Conservation (phyloP, 2,113 vertebrate species). For the Ptychochromis oligacanthus region DNA sequence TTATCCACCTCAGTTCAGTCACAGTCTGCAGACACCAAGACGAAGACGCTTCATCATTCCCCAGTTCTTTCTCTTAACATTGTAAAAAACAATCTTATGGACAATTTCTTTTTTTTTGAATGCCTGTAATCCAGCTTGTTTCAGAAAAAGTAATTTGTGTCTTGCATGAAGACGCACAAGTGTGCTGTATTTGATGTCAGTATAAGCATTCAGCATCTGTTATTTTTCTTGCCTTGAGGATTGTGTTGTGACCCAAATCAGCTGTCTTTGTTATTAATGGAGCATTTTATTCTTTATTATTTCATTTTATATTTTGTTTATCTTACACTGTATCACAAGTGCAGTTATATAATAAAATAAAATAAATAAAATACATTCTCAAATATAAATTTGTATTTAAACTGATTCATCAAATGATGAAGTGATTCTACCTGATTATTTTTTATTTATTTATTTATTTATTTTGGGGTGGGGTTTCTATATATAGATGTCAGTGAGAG, state of each 20-base stretch:
- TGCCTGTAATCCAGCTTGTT: neutral
- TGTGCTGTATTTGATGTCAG: neutral
- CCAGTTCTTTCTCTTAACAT: neutral
- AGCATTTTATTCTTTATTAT: neutral
- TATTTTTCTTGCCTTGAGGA: neutral
- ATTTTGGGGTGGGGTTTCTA: too few species aligned
- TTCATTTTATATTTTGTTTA: neutral
- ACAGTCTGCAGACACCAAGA: neutral
- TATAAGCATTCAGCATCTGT: neutral
- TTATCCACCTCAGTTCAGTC: constrained; percentile 26
- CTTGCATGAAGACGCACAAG: neutral
- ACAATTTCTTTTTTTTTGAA: neutral
- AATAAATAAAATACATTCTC: neutral
- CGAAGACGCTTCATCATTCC: neutral
- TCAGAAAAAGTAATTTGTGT: neutral
- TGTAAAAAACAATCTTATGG: neutral
- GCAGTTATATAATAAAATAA: neutral
- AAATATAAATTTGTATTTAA: neutral
- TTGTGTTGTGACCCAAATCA: neutral
- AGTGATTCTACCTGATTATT: neutral
- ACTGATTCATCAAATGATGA: neutral
- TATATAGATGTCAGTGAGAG: neutral
- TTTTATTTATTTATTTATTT: neutral
- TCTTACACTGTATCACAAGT: neutral
- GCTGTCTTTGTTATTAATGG: neutral